Evolutionary conservation across 1,140 invertebrate genomes (phyloP), one percentile per base, ranked within the genome.

Genomic region (Diorhabda elongata): DNA sequence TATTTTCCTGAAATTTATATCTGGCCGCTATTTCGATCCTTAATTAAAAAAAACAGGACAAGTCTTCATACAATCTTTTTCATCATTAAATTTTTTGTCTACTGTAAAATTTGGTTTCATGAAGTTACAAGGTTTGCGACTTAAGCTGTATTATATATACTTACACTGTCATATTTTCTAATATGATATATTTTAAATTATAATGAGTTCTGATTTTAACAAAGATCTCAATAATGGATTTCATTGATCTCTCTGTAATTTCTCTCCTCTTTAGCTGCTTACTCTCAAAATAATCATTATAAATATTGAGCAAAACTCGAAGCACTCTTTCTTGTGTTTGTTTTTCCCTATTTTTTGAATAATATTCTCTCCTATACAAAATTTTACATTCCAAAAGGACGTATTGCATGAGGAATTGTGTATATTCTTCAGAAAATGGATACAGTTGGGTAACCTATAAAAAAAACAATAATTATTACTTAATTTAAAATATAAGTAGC

Each of bases 121-220:
- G 26, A 2, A 26, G 26, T 26, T 26, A 26, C 26, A 26, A 26
- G 26, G 26, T 26, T 26, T 26, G 26, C 26, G 26, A 26, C 26
- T 26, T 26, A 26, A 26, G 11, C 5, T 5, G 43, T 57, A 4
- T 41, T 57, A 45, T 62, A 62, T 7, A 58, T 42, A 67, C 65
- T 67, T 67, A 67, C 65, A 45, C 43, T 42, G 65, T 60, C 58
- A 67, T 67, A 43, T 59, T 67, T 60, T 67, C 65, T 56, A 67
- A 44, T 3, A 67, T 43, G 9, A 6, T 11, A 67, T 67, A 58
- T 2, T 67, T 42, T 42, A 60, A 4, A 7, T 42, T 56, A 47
- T 60, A 60, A n/a, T 59, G 52, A 9, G 4, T 26, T 44, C 42
- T 67, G 42, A 67, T 67, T 5, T 59, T 52, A 5, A 67, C 58